Base-by-base conservation (phyloP, 2,888 invertebrate genomes). In the Drosophila silvestris region DNA sequence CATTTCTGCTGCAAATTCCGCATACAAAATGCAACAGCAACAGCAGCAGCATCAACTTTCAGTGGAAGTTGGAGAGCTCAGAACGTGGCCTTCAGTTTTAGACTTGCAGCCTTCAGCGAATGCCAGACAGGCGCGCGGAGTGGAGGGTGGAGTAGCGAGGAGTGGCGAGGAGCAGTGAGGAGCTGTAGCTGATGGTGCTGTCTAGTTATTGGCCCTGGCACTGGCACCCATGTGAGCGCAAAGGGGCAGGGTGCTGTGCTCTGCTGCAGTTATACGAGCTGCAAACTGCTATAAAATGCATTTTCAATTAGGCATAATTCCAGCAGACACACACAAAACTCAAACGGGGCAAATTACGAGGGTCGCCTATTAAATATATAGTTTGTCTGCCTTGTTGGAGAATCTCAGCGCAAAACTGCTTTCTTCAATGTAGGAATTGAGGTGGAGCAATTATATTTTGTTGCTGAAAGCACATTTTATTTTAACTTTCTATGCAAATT, bases 1-100 rank as follows among this genome's bases (percentile, higher is more conserved):
- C 88, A 91, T 88, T 83, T 89, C 89, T 86, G 86, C 84, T 91
- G 88, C 91, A 91, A 88, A 88, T 90, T 79, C 87, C 89, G 77
- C 79, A 89, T 89, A 89, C 87, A 83, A 89, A 89, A 85, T 90
- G 89, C 85, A 85, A 47, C 75, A 70, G 59, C 75, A 68, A 58
- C 54, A 54, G 28, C 6, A 52, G 33, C 12, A 57, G 51, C 39
- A 71, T 16, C 52, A 53, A 54, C 65, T 65, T 26, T 56, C 54
- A 61, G 16, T 54, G 35, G 53, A 54, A 62, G 77, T 66, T 52
- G 75, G 9, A 47, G 32, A 32, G 44, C 71, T 70, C 39, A 74
- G 69, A 72, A 70, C 64, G 67, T 86, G 85, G 85, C 85, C 85
- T 85, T 84, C 83, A 85, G 70, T 79, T 77, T 60, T 37, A 65